Percentiles rank a stretch among this genome's conserved stretches.
Evolutionary conservation across 2,888 invertebrate species (phyloP).

Genomic region (Smittia aterrima): DNA sequence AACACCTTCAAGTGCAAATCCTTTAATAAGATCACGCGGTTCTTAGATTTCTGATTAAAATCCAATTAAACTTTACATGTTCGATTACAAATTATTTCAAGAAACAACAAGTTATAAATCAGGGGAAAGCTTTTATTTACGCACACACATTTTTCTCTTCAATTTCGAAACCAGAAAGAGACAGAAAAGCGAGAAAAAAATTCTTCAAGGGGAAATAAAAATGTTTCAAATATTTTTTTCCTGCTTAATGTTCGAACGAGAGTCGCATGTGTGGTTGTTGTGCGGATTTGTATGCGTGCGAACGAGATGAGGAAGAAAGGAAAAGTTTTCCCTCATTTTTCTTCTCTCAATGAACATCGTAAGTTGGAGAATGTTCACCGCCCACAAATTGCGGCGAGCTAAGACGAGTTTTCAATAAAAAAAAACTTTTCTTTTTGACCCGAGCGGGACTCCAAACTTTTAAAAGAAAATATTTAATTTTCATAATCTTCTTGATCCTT

Average conservation of each 20-base stretch:
- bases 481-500: too few relatives aligned
- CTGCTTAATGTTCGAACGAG: slow-evolving; percentile 18
- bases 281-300: slow-evolving; percentile 4
- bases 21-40: too few relatives aligned
- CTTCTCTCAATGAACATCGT: not conserved
- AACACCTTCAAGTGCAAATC: too few relatives aligned
- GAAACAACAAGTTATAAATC: not conserved
- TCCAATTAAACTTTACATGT: not conserved
- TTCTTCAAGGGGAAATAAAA: slow-evolving; percentile 33
- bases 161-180: slow-evolving; percentile 38
- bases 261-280: slow-evolving; percentile 19
- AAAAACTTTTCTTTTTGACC: slow-evolving; percentile 16
- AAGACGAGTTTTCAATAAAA: slow-evolving; percentile 8
- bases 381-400: slow-evolving; percentile 37
- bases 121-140: slow-evolving; percentile 31
- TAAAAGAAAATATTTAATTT: too few relatives aligned
- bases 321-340: slow-evolving; percentile 29
- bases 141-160: slow-evolving; percentile 24
- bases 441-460: too few relatives aligned
- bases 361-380: slow-evolving; percentile 40
- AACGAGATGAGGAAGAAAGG: slow-evolving; percentile 16
- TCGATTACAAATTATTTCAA: not conserved
- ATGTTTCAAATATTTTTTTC: slow-evolving; percentile 28
- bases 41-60: not conserved
- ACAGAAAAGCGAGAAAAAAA: slow-evolving; percentile 10